Conservation (phyloP, 1,140 invertebrate species). For the Drosophila grimshawi region DNA sequence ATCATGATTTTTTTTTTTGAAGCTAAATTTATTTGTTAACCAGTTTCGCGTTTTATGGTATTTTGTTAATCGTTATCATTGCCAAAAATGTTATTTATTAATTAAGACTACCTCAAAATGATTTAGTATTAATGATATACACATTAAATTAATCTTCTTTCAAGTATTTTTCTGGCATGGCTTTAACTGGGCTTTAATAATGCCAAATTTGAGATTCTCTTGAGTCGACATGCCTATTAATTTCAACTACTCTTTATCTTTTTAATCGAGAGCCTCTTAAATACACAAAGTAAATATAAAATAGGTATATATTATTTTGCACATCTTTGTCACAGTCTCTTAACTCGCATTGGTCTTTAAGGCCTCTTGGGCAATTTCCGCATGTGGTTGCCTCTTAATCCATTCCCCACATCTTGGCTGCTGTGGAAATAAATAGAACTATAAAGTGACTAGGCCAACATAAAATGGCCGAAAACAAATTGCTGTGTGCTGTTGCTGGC, state of each 20-base stretch:
- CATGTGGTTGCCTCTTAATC: slow-evolving; percentile 17
- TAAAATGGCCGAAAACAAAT: slow-evolving; percentile 40
- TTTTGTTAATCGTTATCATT: too few species aligned
- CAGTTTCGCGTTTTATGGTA: too few species aligned
- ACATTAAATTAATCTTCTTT: neutral
- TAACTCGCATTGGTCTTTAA: slow-evolving; percentile 13
- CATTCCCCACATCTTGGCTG: slow-evolving; percentile 1
- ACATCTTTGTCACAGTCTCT: slow-evolving; percentile 20
- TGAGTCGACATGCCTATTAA: neutral
- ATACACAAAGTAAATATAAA: neutral
- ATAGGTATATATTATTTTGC: neutral
- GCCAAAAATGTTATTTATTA: too few species aligned
- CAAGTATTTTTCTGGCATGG: neutral
- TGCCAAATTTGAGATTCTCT: neutral
- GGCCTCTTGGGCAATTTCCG: neutral
- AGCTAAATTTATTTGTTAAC: too few species aligned
- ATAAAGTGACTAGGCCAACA: slow-evolving; percentile 44
- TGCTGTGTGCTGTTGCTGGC: slow-evolving; percentile 13
- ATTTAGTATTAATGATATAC: too few species aligned
- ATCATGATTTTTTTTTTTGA: too few species aligned
- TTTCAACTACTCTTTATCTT: neutral
- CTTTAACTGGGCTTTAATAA: neutral
- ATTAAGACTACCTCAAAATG: too few species aligned
- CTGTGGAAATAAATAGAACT: slow-evolving; percentile 47
- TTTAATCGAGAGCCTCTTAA: slow-evolving; percentile 3